phyloP scores from a whole-genome alignment of 2,797 vertebrate species.

The Loriculus beryllinus region DNA sequence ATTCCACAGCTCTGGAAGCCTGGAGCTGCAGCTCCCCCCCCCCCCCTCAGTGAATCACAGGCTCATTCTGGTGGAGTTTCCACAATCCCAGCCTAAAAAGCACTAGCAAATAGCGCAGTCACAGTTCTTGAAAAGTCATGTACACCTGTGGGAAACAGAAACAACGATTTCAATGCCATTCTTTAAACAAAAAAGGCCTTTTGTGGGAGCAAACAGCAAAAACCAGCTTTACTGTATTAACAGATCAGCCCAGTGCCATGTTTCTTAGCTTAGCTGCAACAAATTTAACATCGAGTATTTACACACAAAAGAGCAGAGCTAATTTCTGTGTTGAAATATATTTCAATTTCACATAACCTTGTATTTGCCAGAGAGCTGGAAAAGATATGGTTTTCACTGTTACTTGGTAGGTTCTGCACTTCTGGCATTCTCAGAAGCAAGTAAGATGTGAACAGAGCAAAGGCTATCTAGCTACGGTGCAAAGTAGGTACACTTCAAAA shows the following conservation, averaged over 20 bases:
- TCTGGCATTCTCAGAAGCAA: slow-evolving; percentile 82
- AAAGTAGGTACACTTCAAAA: slow-evolving; percentile 77
- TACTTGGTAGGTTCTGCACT: slow-evolving; percentile 81
- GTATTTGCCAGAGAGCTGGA: slow-evolving; percentile 79
- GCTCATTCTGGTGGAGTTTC: background rate
- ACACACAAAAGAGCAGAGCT: background rate
- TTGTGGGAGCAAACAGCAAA: background rate
- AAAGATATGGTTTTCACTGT: slow-evolving; percentile 81
- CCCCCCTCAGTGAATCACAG: background rate
- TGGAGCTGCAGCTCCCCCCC: background rate
- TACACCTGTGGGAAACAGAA: background rate
- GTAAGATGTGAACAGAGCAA: slow-evolving; percentile 71
- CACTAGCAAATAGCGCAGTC: background rate
- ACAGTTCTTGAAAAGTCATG: background rate
- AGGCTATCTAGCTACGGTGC: slow-evolving; percentile 79
- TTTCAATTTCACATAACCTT: background rate
- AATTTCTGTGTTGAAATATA: background rate
- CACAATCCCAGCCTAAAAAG: background rate
- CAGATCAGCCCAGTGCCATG: background rate
- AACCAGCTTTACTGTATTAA: background rate
- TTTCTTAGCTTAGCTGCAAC: background rate
- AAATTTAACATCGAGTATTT: background rate
- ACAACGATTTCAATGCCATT: background rate
- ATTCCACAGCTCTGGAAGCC: background rate
- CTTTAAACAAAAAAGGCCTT: background rate